Percentiles rank a stretch among this genome's conserved stretches.
Conservation (phyloP, 1,140 invertebrate genomes). For the Hypsibius dujardini region DNA sequence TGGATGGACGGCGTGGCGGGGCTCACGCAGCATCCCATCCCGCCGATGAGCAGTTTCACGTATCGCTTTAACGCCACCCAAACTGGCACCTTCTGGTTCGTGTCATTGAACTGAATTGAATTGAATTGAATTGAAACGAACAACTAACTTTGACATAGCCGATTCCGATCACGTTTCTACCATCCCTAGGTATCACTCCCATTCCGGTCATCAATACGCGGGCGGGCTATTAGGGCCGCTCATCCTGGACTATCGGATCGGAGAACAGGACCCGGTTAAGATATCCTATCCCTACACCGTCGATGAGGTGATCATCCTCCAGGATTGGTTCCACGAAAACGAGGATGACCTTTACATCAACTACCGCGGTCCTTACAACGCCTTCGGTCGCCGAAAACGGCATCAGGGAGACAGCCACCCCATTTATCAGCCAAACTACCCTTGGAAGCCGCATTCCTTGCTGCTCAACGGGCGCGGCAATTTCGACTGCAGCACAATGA, state of each 20-base stretch:
- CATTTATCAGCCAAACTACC: background rate
- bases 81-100: slow-evolving; percentile 29
- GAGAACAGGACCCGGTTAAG: background rate
- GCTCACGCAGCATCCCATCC: slow-evolving; percentile 24
- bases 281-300: background rate
- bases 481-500: background rate
- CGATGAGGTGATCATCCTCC: background rate
- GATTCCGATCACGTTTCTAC: too few species aligned
- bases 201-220: slow-evolving; percentile 20
- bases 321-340: slow-evolving; percentile 17
- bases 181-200: slow-evolving; percentile 25
- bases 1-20: slow-evolving; percentile 25
- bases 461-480: slow-evolving; percentile 11
- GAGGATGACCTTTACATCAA: background rate
- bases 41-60: slow-evolving; percentile 24
- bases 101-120: too few species aligned
- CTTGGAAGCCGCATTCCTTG: slow-evolving; percentile 1
- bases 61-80: slow-evolving; percentile 23
- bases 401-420: background rate
- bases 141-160: too few species aligned
- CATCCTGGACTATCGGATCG: background rate
- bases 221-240: background rate
- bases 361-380: slow-evolving; percentile 14
- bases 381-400: background rate
- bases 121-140: too few species aligned